These are phyloP conservation scores for Apis florea DNA, from an alignment of 1,140 invertebrate species.

Conservation along the genomic window DNA sequence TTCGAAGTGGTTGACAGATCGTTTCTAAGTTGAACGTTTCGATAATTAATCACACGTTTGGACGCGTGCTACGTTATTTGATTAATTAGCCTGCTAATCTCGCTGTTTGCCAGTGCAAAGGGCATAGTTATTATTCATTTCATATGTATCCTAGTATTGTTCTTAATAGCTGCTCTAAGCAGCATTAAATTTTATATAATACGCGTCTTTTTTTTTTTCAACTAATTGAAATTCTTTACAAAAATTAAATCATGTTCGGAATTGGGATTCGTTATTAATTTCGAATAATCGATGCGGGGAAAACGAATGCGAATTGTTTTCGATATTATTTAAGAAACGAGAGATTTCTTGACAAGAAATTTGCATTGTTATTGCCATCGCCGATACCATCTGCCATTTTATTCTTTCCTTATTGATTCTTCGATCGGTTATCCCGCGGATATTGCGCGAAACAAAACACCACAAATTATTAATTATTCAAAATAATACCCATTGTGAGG, in stretches of 20 bases:
- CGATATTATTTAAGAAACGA: conserved; percentile 22
- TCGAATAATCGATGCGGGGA: conserved; percentile 46
- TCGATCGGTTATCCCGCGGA: no score
- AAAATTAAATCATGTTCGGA: conserved; percentile 56
- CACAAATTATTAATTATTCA: no score
- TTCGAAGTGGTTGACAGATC: conserved; percentile 35
- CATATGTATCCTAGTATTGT: neutral
- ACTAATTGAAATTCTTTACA: conserved; percentile 41
- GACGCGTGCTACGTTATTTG: conserved; percentile 29
- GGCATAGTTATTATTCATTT: conserved; percentile 14
- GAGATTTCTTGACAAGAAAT: conserved; percentile 11
- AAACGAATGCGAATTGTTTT: conserved; percentile 3
- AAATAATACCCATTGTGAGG: no score
- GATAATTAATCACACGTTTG: conserved; percentile 42
- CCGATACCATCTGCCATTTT: neutral
- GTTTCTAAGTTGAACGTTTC: conserved; percentile 57
- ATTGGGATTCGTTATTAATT: conserved; percentile 55
- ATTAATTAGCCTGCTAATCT: conserved; percentile 35
- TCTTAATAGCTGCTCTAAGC: neutral
- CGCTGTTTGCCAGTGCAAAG: conserved; percentile 3
- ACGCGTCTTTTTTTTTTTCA: no score
- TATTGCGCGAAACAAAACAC: no score
- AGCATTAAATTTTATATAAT: neutral
- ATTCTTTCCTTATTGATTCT: neutral
- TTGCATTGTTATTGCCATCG: conserved; percentile 11